These are phyloP conservation scores for Clarias magur DNA, from an alignment of 2,113 vertebrate species.

Conservation along the genomic window DNA sequence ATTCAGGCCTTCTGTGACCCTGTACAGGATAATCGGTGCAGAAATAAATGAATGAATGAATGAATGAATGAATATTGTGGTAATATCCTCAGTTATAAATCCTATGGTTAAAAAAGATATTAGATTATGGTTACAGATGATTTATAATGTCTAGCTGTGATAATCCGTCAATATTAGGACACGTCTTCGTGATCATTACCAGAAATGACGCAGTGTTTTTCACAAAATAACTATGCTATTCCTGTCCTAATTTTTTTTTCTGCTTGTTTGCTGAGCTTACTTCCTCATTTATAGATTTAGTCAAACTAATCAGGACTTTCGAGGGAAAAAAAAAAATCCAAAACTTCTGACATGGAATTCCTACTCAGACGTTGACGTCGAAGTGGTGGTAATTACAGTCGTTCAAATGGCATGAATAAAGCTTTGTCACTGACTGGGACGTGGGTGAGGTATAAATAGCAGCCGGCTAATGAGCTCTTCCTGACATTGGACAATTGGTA, in stretches of 20 bases:
- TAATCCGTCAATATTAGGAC: background rate
- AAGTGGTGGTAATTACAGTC: background rate
- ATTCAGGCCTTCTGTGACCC: too few relatives aligned
- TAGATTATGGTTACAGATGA: too few relatives aligned
- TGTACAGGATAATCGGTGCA: too few relatives aligned
- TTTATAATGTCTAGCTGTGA: background rate
- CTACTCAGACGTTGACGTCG: background rate
- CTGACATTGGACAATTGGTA: conserved; percentile 15
- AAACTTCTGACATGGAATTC: background rate
- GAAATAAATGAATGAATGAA: too few relatives aligned
- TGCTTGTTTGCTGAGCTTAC: background rate
- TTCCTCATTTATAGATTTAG: background rate
- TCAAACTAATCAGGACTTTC: background rate
- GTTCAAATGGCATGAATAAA: conserved; percentile 1
- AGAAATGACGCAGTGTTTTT: background rate
- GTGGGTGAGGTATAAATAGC: conserved; percentile 17
- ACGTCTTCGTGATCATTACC: background rate
- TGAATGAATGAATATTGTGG: too few relatives aligned
- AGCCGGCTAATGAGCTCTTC: background rate
- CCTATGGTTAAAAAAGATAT: too few relatives aligned
- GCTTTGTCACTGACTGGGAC: background rate
- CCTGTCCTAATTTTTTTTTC: background rate
- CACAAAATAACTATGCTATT: background rate
- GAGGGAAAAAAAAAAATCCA: background rate
- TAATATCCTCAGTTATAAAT: too few relatives aligned